A percentile compares a stretch with the other conserved stretches of the same genome.
phyloP scores from a whole-genome alignment of 2,113 vertebrate species.

The Serilophus lunatus region DNA sequence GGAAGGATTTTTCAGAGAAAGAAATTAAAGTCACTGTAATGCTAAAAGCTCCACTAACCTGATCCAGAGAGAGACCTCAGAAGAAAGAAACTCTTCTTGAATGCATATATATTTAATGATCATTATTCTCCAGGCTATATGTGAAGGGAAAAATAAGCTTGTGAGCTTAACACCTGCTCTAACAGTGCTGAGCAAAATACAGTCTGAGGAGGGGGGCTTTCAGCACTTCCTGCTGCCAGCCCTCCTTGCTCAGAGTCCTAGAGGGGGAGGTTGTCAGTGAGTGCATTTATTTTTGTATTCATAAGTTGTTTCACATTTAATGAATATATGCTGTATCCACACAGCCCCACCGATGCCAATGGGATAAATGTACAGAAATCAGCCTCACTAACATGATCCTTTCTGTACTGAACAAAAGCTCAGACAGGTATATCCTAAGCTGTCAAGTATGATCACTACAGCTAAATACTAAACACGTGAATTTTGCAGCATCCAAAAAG shows the following conservation, averaged over 20 bases:
- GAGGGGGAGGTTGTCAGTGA: neutral
- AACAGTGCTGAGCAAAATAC: neutral
- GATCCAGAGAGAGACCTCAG: neutral
- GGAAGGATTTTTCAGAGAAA: neutral
- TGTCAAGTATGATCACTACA: neutral
- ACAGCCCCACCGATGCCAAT: neutral
- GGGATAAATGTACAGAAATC: neutral
- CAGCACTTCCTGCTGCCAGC: neutral
- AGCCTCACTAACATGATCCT: neutral
- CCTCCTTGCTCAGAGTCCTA: neutral
- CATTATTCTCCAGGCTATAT: neutral
- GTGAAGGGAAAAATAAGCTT: neutral
- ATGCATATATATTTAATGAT: neutral
- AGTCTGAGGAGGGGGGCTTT: neutral
- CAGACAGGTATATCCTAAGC: neutral
- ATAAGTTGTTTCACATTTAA: neutral
- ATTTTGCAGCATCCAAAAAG: neutral
- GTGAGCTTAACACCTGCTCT: neutral
- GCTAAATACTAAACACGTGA: neutral
- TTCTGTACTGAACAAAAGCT: neutral
- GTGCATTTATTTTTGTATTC: neutral
- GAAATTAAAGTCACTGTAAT: neutral
- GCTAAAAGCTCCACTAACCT: neutral
- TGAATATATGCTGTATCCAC: neutral
- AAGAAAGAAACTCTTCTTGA: neutral